Conservation (phyloP, 2,113 vertebrate genomes). For the Siniperca knerii region DNA sequence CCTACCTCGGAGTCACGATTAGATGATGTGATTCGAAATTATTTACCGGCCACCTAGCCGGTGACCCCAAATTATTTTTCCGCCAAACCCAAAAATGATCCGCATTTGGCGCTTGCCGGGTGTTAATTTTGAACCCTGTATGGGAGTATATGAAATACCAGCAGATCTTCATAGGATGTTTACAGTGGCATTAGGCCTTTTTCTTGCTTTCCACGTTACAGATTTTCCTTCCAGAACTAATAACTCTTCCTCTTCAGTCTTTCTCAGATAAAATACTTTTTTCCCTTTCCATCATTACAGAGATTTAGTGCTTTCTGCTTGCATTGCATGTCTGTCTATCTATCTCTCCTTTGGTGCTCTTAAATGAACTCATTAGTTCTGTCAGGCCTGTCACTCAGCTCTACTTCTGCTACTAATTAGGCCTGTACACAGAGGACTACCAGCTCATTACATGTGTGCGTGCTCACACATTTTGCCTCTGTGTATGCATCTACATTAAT, state of each 20-base stretch:
- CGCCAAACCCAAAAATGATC: too few relatives aligned
- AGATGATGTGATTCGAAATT: too few relatives aligned
- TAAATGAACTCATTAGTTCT: constrained; percentile 66
- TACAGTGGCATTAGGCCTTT: neutral
- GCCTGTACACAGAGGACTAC: constrained; percentile 65
- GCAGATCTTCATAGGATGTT: neutral
- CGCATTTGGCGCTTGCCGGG: too few relatives aligned
- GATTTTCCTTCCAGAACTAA: constrained; percentile 11
- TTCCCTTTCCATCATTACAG: neutral
- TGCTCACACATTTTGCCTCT: neutral
- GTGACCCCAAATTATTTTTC: too few relatives aligned
- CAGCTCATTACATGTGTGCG: neutral
- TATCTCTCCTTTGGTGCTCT: constrained; percentile 22
- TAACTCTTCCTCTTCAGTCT: constrained; percentile 3
- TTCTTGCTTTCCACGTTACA: neutral
- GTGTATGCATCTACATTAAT: constrained; percentile 7
- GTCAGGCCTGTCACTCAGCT: constrained; percentile 51
- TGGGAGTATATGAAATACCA: too few relatives aligned
- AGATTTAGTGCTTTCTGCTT: constrained; percentile 9
- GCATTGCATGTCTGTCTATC: neutral
- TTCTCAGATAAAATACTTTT: constrained; percentile 1
- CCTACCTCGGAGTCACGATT: too few relatives aligned
- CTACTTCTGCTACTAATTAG: constrained; percentile 74
- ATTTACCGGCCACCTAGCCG: too few relatives aligned
- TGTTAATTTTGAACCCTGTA: too few relatives aligned